These are phyloP conservation scores for Diabrotica balteata DNA, from an alignment of 2,888 invertebrate species.

Conservation along the genomic window DNA sequence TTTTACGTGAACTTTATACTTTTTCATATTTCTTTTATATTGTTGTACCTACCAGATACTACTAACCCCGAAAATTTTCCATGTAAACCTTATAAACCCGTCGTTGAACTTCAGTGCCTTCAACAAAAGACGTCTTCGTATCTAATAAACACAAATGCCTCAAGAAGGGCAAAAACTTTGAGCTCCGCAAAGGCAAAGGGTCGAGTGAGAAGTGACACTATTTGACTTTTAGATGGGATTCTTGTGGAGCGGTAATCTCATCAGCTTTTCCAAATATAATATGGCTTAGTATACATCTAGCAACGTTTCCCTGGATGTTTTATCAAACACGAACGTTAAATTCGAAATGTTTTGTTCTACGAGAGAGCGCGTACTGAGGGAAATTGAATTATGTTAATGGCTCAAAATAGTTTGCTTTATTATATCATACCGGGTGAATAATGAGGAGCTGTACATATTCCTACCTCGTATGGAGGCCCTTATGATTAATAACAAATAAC, in stretches of 20 bases:
- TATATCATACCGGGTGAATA: too few species aligned
- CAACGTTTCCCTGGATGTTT: constrained; percentile 13
- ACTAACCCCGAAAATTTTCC: not conserved
- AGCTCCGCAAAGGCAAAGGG: constrained; percentile 50
- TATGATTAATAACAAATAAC: too few species aligned
- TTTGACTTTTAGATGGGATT: constrained; percentile 62
- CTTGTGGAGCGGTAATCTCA: constrained; percentile 53
- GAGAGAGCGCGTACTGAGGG: too few species aligned
- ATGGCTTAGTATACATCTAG: constrained; percentile 23
- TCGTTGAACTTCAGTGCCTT: constrained; percentile 6
- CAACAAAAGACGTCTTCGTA: constrained; percentile 11
- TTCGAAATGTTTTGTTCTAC: too few species aligned
- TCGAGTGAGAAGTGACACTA: constrained; percentile 58
- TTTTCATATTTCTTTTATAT: too few species aligned
- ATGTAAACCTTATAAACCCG: not conserved
- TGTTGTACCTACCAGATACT: too few species aligned
- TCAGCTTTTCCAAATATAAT: constrained; percentile 33
- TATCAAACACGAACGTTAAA: not conserved
- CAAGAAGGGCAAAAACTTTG: constrained; percentile 44
- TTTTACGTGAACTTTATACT: too few species aligned
- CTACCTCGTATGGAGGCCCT: too few species aligned
- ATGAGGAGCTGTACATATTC: too few species aligned
- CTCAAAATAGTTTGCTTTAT: too few species aligned
- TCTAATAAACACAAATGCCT: constrained; percentile 36
- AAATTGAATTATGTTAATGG: too few species aligned